Conservation (phyloP, 2,113 vertebrate genomes). For the Chaetura pelagica region DNA sequence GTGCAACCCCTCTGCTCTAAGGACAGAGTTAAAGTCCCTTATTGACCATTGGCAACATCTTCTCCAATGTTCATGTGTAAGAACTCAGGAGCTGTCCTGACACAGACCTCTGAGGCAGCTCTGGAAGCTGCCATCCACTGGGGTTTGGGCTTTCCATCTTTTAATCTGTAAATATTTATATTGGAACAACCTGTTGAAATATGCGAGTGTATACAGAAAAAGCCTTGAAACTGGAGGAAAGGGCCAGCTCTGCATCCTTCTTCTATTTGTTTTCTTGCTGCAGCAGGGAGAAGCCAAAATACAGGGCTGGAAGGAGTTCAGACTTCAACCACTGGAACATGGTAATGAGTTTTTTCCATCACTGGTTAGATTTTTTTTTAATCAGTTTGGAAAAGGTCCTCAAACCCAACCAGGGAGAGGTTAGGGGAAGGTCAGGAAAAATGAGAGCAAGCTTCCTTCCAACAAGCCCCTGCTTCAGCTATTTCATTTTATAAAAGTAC, state of each 20-base stretch:
- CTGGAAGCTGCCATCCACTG: background rate
- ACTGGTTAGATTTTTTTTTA: constrained; percentile 3
- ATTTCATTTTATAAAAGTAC: background rate
- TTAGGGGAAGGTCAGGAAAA: constrained; percentile 19
- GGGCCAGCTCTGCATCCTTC: background rate
- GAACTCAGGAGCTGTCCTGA: background rate
- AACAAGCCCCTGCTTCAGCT: background rate
- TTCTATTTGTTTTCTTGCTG: background rate
- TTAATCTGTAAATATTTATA: constrained; percentile 62
- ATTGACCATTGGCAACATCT: background rate
- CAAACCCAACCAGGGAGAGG: background rate
- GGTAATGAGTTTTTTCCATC: background rate
- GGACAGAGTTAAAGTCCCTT: background rate
- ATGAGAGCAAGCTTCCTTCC: background rate
- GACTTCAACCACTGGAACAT: background rate
- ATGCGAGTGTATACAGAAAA: constrained; percentile 2
- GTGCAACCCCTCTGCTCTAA: background rate
- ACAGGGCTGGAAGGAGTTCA: background rate
- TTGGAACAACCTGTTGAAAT: constrained; percentile 5
- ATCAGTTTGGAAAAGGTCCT: background rate
- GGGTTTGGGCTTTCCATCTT: background rate
- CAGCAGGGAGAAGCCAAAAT: constrained; percentile 20
- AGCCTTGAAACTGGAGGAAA: background rate
- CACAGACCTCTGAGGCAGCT: background rate
- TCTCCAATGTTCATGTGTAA: accelerated